Evolutionary conservation across 1,140 invertebrate species (phyloP).

Genomic region (Drosophila funebris): DNA sequence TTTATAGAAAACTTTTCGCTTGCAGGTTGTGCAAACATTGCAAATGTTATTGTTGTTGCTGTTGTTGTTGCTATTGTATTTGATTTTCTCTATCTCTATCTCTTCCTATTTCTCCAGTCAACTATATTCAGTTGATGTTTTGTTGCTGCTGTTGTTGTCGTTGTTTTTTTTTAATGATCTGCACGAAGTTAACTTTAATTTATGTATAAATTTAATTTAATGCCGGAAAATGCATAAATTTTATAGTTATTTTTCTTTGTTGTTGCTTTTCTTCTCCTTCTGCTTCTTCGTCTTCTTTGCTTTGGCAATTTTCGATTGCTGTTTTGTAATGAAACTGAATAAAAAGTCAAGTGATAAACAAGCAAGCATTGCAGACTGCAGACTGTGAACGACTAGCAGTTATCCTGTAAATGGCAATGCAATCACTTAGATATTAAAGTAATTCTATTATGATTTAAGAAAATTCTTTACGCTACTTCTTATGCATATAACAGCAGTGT

Average conservation of each 20-base stretch:
- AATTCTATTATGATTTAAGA: no score
- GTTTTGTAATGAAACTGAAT: constrained; percentile 62
- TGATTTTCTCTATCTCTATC: constrained; percentile 8
- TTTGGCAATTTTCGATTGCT: constrained; percentile 30
- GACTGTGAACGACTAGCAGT: background rate
- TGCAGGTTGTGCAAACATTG: constrained; percentile 23
- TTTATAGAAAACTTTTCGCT: constrained; percentile 22
- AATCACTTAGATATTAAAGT: no score
- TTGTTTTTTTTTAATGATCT: constrained; percentile 65
- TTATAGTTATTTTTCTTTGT: constrained; percentile 15
- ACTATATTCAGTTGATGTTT: no score
- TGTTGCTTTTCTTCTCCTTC: background rate
- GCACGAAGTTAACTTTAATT: constrained; percentile 80
- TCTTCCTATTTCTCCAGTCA: background rate
- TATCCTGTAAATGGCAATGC: background rate
- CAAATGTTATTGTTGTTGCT: constrained; percentile 24
- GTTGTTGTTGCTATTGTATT: constrained; percentile 17
- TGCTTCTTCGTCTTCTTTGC: background rate
- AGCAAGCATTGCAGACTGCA: background rate
- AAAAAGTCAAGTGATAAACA: constrained; percentile 25
- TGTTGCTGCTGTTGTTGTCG: constrained; percentile 9
- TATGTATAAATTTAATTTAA: constrained; percentile 82
- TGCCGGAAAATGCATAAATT: constrained; percentile 76
- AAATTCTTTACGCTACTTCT: background rate
- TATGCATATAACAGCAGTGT: no score